Evolutionary conservation across 1,140 invertebrate genomes (phyloP).

Genomic region (Listronotus bonariensis): DNA sequence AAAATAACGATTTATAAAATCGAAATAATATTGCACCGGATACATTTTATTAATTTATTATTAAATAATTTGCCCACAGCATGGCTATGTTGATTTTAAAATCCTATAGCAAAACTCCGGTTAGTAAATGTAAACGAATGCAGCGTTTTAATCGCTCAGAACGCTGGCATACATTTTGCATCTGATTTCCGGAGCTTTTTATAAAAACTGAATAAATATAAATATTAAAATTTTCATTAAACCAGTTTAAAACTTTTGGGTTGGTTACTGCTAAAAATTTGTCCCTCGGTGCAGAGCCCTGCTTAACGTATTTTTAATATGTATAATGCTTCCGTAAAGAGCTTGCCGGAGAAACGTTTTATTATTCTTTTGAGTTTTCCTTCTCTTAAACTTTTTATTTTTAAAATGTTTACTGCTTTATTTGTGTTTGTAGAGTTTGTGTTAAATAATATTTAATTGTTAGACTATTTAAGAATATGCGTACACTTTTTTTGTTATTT

Average conservation of each 20-base stretch:
- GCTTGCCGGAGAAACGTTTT: constrained; percentile 14
- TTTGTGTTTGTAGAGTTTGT: constrained; percentile 40
- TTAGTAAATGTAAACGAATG: background rate
- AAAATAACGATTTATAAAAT: too few species aligned
- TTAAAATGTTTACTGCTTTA: constrained; percentile 39
- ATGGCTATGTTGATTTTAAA: too few species aligned
- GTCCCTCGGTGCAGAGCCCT: constrained; percentile 26
- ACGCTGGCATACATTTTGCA: constrained; percentile 27
- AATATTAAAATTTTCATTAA: constrained; percentile 37
- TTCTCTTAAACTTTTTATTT: constrained; percentile 37
- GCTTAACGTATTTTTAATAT: constrained; percentile 44
- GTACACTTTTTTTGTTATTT: too few species aligned
- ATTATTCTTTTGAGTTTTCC: constrained; percentile 17
- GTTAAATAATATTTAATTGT: constrained; percentile 43
- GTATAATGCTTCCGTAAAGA: constrained; percentile 30
- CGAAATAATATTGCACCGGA: too few species aligned
- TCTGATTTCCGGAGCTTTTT: constrained; percentile 25
- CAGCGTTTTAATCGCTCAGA: constrained; percentile 1
- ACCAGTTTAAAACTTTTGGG: constrained; percentile 25
- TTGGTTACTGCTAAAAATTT: constrained; percentile 26
- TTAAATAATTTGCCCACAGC: too few species aligned
- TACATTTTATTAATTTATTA: too few species aligned
- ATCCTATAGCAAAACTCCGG: too few species aligned
- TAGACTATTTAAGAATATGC: background rate
- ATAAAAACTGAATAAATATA: constrained; percentile 18